These are phyloP conservation scores for Aulostomus chinensis DNA, from an alignment of 2,797 vertebrate species.

Conservation along the genomic window DNA sequence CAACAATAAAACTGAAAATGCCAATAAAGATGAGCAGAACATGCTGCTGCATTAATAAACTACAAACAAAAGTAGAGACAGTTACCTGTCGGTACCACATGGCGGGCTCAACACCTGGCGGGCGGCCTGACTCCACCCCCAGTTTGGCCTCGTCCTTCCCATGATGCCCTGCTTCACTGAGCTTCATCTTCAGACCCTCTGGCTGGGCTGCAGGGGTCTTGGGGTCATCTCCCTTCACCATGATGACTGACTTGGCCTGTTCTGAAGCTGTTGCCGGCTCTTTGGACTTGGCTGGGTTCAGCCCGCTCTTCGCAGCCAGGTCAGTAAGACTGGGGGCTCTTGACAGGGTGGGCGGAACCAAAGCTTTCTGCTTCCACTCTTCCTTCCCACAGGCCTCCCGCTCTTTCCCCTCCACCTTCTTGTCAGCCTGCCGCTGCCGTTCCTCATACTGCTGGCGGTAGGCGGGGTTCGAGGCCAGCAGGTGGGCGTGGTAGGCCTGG, in stretches of 20 bases:
- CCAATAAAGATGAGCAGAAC: too few relatives aligned
- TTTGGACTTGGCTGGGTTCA: conserved; percentile 79
- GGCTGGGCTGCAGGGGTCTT: conserved; percentile 79
- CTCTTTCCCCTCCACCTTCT: conserved; percentile 84
- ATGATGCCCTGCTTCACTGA: conserved; percentile 86
- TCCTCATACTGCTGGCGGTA: conserved; percentile 94
- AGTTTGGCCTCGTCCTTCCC: conserved; percentile 89
- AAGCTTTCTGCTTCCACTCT: conserved; percentile 93
- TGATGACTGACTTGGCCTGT: conserved; percentile 91
- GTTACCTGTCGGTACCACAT: conserved; percentile 99
- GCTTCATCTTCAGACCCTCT: conserved; percentile 92
- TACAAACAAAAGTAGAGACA: too few relatives aligned
- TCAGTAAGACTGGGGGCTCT: conserved; percentile 91
- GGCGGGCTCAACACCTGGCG: conserved; percentile 85
- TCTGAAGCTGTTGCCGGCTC: conserved; percentile 79
- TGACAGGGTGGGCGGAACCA: conserved; percentile 86
- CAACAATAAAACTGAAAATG: too few relatives aligned
- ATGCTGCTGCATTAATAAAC: too few relatives aligned
- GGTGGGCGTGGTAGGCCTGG: conserved; percentile 87
- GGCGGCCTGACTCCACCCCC: conserved; percentile 81
- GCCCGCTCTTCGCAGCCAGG: conserved; percentile 75
- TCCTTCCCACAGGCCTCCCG: conserved; percentile 86
- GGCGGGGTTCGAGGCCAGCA: conserved; percentile 77
- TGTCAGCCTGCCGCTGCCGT: conserved; percentile 83
- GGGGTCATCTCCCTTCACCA: conserved; percentile 89